Evolutionary conservation across 2,888 invertebrate species (phyloP).

Genomic region (Stegophylla sp.): DNA sequence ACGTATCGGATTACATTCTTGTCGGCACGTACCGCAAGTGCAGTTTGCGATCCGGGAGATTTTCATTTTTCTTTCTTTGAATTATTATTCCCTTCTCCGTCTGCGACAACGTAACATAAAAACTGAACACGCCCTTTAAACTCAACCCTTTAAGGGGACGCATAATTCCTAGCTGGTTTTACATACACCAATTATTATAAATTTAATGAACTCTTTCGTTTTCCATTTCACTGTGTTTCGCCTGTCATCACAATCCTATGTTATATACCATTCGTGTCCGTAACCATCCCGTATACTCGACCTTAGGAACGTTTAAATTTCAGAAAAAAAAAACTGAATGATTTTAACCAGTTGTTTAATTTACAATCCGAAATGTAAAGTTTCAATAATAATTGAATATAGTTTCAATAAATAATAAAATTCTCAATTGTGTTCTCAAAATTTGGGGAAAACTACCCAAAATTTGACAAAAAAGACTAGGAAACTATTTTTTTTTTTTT

Average conservation of each 20-base stretch:
- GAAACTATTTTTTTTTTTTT: too few relatives aligned
- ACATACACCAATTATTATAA: conserved; percentile 48
- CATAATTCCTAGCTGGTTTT: conserved; percentile 35
- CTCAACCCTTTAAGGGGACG: conserved; percentile 34
- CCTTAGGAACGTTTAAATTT: too few relatives aligned
- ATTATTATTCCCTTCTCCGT: conserved; percentile 8
- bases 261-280: background rate
- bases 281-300: too few relatives aligned
- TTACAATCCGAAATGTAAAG: too few relatives aligned
- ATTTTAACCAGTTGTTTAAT: too few relatives aligned
- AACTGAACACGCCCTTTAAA: conserved; percentile 22
- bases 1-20: conserved; percentile 48
- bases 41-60: conserved; percentile 21
- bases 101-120: conserved; percentile 4
- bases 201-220: conserved; percentile 31
- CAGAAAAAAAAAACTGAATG: too few relatives aligned
- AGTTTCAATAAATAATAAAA: too few relatives aligned
- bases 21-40: conserved; percentile 43
- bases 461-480: too few relatives aligned
- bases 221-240: conserved; percentile 4
- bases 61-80: conserved; percentile 42
- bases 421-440: too few relatives aligned
- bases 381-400: too few relatives aligned
- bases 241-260: background rate
- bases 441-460: too few relatives aligned